Evolutionary conservation across 2,888 invertebrate genomes (phyloP), one percentile per base, ranked within the genome.

Genomic region (Epirrita christyi): DNA sequence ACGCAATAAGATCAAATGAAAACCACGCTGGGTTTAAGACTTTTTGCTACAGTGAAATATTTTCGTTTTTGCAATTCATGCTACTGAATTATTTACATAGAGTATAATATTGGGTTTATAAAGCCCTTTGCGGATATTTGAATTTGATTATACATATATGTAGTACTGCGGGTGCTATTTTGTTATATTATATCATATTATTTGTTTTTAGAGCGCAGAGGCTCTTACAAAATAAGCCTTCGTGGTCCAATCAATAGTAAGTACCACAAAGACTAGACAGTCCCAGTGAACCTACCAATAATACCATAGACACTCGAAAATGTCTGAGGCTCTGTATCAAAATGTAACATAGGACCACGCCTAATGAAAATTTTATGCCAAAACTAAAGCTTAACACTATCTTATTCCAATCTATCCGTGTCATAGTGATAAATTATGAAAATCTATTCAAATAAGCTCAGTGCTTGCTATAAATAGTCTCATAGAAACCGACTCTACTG

Each of bases 1-100:
- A 66, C 52, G 59, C 61, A 68, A 66, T 40, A 55, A 56, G 60
- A 64, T 64, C 54, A 53, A 55, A 64, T 50, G 38, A 62, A 49
- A n/a, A 40, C 40, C 27, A 55, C 53, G 62, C 50, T 52, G 42
- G 59, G 64, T 63, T 62, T 66, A 59, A 61, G 49, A 51, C 40
- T 56, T 57, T 59, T 65, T 64, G 52, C 61, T 57, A 58, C 62
- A 63, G 59, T 59, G 8, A 7, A 9, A 44, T 54, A 54, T 45
- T 55, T 49, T 43, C 21, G 21, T 3, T 21, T 21, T 32, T 49
- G 55, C 49, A 49, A 37, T 40, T 44, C 32, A 45, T 44, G 55
- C 44, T 40, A 13, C 40, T 55, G 49, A 55, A 55, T 55, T 55
- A 55, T 55, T 55, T 49, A 44, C 55, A 34, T 40, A 32, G 34